These are phyloP conservation scores for Drosophila differens DNA, from an alignment of 2,888 invertebrate species.

Conservation along the genomic window DNA sequence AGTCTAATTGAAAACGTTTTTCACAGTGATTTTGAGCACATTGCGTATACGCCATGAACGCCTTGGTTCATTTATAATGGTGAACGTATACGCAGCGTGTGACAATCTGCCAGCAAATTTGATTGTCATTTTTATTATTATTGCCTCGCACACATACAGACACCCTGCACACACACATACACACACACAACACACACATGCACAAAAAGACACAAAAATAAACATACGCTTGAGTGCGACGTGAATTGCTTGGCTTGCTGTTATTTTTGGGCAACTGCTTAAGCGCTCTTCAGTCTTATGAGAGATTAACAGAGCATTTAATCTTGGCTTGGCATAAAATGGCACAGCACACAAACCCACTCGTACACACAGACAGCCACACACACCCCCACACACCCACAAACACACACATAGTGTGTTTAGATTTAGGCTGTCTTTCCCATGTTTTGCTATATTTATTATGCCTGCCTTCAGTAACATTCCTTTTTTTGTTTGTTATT, in stretches of 20 bases:
- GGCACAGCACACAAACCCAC: slow-evolving; percentile 43
- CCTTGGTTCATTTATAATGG: slow-evolving; percentile 6
- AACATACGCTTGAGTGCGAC: slow-evolving; percentile 18
- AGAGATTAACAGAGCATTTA: slow-evolving; percentile 75
- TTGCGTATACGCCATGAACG: slow-evolving; percentile 35
- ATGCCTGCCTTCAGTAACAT: slow-evolving; percentile 15
- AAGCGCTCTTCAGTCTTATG: slow-evolving; percentile 48
- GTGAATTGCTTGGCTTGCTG: slow-evolving; percentile 48
- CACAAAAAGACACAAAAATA: slow-evolving; percentile 7
- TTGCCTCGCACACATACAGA: slow-evolving; percentile 34
- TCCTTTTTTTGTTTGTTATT: slow-evolving; percentile 3
- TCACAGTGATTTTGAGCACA: slow-evolving; percentile 21
- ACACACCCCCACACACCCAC: slow-evolving; percentile 15
- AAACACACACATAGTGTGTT: slow-evolving; percentile 27
- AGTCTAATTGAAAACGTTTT: slow-evolving; percentile 55
- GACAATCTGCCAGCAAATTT: slow-evolving; percentile 54
- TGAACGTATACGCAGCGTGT: slow-evolving; percentile 50
- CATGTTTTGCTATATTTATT: slow-evolving; percentile 49
- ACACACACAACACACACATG: slow-evolving; percentile 8
- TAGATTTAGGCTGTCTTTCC: slow-evolving; percentile 36
- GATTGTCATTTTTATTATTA: slow-evolving; percentile 58
- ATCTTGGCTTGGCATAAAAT: slow-evolving; percentile 68
- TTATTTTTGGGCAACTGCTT: slow-evolving; percentile 50
- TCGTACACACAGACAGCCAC: not conserved
- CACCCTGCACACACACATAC: slow-evolving; percentile 22